phyloP scores from a whole-genome alignment of 2,113 vertebrate species.

The Esox niger region DNA sequence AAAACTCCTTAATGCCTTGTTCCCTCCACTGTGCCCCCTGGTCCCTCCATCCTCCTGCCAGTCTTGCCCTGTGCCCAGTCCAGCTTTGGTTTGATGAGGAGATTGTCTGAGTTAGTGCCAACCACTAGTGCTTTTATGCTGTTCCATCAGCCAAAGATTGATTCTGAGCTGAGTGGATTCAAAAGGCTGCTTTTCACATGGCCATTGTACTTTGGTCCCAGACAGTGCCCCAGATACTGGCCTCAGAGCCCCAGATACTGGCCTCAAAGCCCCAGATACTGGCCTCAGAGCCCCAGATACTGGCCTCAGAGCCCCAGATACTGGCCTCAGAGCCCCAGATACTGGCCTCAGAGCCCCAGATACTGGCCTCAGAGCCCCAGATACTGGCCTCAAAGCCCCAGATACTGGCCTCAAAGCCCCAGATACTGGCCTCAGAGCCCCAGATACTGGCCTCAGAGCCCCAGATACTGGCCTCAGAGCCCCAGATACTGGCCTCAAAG shows the following conservation, averaged over 20 bases:
- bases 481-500: constrained; percentile 51
- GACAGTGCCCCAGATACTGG: neutral
- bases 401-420: too few relatives aligned
- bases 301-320: too few relatives aligned
- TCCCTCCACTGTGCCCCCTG: constrained; percentile 39
- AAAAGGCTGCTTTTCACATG: constrained; percentile 60
- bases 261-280: constrained; percentile 52
- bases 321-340: too few relatives aligned
- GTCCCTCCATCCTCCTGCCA: neutral
- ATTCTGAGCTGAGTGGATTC: constrained; percentile 60
- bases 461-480: neutral
- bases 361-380: too few relatives aligned
- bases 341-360: too few relatives aligned
- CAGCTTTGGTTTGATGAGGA: constrained; percentile 31
- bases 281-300: too few relatives aligned
- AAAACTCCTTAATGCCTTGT: constrained; percentile 43
- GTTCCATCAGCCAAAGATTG: constrained; percentile 64
- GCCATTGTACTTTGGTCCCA: constrained; percentile 59
- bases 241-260: constrained; percentile 34
- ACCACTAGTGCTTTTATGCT: neutral
- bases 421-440: too few relatives aligned
- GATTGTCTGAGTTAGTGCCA: constrained; percentile 35
- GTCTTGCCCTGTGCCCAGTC: constrained; percentile 18
- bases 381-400: too few relatives aligned
- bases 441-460: too few relatives aligned